Evolutionary conservation across 2,888 invertebrate species (phyloP).

Genomic region (Chymomyza caudatula): DNA sequence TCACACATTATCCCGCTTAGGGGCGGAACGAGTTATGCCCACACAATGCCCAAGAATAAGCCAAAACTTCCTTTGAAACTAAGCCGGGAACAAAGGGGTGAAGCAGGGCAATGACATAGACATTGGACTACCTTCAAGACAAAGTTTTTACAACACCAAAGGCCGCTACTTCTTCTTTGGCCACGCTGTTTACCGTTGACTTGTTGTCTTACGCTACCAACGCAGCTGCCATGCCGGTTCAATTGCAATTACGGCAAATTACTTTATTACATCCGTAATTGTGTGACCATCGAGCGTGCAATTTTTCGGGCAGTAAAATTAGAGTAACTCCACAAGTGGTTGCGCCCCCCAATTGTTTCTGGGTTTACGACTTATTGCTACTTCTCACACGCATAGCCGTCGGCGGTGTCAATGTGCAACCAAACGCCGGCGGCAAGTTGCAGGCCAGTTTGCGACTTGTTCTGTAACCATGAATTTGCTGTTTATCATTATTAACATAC

Average conservation of each 20-base stretch:
- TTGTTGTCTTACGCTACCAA: constrained; percentile 23
- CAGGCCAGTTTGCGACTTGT: not conserved
- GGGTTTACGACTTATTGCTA: not conserved
- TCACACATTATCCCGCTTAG: constrained; percentile 49
- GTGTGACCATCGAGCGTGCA: constrained; percentile 76
- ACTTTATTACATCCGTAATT: constrained; percentile 78
- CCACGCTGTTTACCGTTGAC: constrained; percentile 1
- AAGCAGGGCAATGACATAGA: constrained; percentile 2
- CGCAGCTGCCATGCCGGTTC: constrained; percentile 63
- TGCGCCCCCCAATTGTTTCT: constrained; percentile 19
- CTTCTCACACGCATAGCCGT: constrained; percentile 28
- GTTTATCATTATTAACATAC: not conserved
- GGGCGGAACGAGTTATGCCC: not conserved
- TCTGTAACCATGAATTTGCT: not conserved
- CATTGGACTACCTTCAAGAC: constrained; percentile 24
- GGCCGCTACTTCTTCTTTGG: not conserved
- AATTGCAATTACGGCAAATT: constrained; percentile 78
- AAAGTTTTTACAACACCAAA: constrained; percentile 35
- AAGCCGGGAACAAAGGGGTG: constrained; percentile 31
- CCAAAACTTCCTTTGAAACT: constrained; percentile 38
- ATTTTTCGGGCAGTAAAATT: constrained; percentile 66
- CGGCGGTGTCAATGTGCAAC: no score
- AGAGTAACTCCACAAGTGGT: constrained; percentile 67
- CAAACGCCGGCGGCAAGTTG: not conserved
- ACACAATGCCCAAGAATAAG: constrained; percentile 14